These are phyloP conservation scores for Alosa sapidissima DNA, from an alignment of 2,797 vertebrate genomes.

Conservation along the genomic window DNA sequence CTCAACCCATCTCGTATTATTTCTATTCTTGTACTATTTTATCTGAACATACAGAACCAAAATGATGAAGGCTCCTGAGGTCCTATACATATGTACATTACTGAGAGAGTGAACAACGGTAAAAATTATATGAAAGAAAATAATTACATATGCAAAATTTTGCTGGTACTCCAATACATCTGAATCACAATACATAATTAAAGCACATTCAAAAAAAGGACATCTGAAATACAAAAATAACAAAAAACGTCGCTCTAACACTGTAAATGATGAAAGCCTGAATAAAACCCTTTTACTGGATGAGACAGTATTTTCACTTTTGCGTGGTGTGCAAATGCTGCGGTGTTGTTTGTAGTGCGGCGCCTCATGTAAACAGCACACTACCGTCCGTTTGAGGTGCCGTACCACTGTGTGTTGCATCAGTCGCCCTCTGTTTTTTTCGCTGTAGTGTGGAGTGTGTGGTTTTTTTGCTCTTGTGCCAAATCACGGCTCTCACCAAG, in stretches of 20 bases:
- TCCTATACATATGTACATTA: not conserved
- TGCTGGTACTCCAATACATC: not conserved
- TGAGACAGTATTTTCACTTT: not conserved
- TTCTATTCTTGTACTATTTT: not conserved
- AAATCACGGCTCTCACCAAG: constrained; percentile 16
- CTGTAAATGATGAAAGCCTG: not conserved
- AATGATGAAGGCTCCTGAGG: not conserved
- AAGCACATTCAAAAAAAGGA: not conserved
- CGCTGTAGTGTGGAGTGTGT: constrained; percentile 7
- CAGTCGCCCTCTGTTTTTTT: not conserved
- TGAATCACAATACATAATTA: not conserved
- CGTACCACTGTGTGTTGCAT: not conserved
- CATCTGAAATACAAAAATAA: not conserved
- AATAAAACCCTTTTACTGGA: not conserved
- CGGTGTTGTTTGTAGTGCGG: not conserved
- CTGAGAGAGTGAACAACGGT: too few species aligned
- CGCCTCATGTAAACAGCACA: not conserved
- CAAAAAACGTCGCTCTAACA: not conserved
- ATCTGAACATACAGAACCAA: not conserved
- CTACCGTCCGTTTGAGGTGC: not conserved
- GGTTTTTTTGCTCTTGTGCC: constrained; percentile 21
- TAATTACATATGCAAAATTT: not conserved
- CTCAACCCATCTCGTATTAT: not conserved
- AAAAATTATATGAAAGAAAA: not conserved
- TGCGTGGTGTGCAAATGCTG: not conserved